A percentile compares a stretch with the other conserved stretches of the same genome.
These are phyloP conservation scores for Manis javanica DNA, from an alignment of 2,797 vertebrate species.

Conservation along the genomic window DNA sequence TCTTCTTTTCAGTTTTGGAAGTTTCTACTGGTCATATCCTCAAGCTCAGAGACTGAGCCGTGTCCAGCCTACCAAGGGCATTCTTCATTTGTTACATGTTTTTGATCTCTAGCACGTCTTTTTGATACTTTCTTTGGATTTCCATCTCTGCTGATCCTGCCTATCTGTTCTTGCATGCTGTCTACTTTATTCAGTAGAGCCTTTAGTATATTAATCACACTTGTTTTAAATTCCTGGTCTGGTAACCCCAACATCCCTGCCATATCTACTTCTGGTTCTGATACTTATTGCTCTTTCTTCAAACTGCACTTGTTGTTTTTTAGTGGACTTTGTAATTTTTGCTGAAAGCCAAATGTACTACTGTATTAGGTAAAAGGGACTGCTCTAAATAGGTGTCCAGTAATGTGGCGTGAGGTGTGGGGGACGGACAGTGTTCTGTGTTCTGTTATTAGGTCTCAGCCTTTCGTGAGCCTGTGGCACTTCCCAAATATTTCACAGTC, in stretches of 20 bases:
- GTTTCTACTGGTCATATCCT: background rate
- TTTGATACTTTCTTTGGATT: background rate
- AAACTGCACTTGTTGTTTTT: background rate
- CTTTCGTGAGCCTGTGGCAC: background rate
- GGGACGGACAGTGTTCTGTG: background rate
- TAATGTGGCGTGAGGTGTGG: no score
- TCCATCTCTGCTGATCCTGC: no score
- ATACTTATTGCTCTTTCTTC: background rate
- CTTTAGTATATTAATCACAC: background rate
- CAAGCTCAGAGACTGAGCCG: background rate
- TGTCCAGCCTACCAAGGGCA: background rate
- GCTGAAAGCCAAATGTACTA: background rate
- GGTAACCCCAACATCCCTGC: background rate
- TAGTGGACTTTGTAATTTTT: background rate
- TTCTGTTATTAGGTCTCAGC: background rate
- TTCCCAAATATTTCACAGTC: background rate
- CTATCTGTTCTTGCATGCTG: background rate
- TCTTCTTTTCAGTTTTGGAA: background rate
- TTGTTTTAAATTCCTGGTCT: background rate
- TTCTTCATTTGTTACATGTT: background rate
- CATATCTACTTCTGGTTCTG: background rate
- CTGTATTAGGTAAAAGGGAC: background rate
- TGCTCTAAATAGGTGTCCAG: no score
- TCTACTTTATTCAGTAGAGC: background rate
- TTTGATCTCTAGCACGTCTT: background rate